Evolutionary conservation across 2,888 invertebrate species (phyloP).

Genomic region (Xestobium rufovillosum): DNA sequence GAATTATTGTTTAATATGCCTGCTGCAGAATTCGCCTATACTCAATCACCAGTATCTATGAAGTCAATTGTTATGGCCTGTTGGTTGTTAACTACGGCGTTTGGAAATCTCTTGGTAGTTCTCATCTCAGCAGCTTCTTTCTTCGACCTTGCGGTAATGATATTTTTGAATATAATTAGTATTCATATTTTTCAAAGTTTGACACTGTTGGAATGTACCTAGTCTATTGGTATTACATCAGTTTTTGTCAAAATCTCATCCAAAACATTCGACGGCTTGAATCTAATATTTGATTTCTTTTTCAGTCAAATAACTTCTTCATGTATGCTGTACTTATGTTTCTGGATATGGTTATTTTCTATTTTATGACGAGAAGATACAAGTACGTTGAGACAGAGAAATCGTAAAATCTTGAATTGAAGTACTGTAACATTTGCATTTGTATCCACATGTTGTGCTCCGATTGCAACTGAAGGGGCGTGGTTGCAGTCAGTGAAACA

Average conservation of each 20-base stretch:
- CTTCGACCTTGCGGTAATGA: constrained; percentile 1
- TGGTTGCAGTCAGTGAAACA: too few species aligned
- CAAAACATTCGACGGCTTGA: too few species aligned
- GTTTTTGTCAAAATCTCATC: too few species aligned
- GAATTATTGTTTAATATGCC: not conserved
- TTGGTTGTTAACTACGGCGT: not conserved
- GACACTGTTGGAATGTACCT: too few species aligned
- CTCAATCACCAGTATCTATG: not conserved
- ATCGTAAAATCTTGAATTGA: too few species aligned
- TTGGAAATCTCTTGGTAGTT: constrained; percentile 1
- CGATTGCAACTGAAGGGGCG: too few species aligned
- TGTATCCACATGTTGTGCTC: too few species aligned
- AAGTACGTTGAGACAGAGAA: not conserved
- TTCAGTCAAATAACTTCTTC: constrained; percentile 3
- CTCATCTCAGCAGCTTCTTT: not conserved
- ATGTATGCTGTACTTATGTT: not conserved
- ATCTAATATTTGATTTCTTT: not conserved
- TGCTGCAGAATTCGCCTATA: not conserved
- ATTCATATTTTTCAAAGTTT: too few species aligned
- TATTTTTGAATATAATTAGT: too few species aligned
- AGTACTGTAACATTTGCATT: too few species aligned
- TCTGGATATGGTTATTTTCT: not conserved
- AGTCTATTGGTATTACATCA: too few species aligned
- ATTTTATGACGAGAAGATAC: not conserved
- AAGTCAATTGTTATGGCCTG: not conserved